Conservation (phyloP, 2,797 vertebrate species). For the Crocidura indochinensis region DNA sequence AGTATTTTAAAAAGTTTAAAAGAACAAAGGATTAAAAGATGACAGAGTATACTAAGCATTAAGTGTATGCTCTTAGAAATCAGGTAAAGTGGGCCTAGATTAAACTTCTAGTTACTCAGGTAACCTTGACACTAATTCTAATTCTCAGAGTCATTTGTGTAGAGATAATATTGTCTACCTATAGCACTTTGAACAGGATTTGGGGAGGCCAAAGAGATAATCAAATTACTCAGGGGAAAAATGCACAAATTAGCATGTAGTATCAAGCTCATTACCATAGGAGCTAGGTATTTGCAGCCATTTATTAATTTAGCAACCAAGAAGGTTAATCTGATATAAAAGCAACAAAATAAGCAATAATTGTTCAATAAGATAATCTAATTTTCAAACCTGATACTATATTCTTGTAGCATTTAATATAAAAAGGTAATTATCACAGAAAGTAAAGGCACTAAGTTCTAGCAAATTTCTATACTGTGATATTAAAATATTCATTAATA, state of each 20-base stretch:
- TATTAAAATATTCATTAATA: slow-evolving; percentile 66
- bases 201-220: slow-evolving; percentile 11
- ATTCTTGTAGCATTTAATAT: slow-evolving; percentile 10
- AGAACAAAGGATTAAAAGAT: slow-evolving; percentile 27
- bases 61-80: not conserved
- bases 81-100: not conserved
- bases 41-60: not conserved
- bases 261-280: slow-evolving; percentile 28
- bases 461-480: slow-evolving; percentile 33
- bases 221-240: slow-evolving; percentile 40
- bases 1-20: slow-evolving; percentile 12
- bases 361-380: slow-evolving; percentile 59
- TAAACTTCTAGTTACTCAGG: not conserved
- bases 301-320: slow-evolving; percentile 60
- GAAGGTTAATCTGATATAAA: slow-evolving; percentile 59
- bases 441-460: slow-evolving; percentile 42
- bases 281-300: slow-evolving; percentile 36
- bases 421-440: slow-evolving; percentile 54
- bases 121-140: slow-evolving; percentile 1
- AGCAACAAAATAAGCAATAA: slow-evolving; percentile 61
- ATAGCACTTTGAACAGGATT: not conserved
- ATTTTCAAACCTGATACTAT: slow-evolving; percentile 61
- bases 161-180: slow-evolving; percentile 23
- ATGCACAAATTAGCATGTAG: not conserved
- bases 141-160: not conserved